Percentiles rank a stretch among this genome's conserved stretches.
phyloP scores from a whole-genome alignment of 2,888 invertebrate genomes.

The Tetropium fuscum region DNA sequence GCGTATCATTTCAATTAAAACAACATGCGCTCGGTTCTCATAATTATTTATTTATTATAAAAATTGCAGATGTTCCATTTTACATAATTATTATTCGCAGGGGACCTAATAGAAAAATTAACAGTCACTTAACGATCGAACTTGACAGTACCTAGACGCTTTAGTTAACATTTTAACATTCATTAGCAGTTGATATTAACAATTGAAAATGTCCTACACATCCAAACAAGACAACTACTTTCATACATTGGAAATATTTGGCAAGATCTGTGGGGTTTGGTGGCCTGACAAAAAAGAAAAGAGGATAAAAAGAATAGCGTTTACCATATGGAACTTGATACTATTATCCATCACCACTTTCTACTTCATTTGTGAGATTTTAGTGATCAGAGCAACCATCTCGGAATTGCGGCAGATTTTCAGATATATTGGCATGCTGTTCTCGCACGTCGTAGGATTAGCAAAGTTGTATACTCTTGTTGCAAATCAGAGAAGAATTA shows the following conservation, averaged over 20 bases:
- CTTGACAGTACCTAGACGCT: too few species aligned
- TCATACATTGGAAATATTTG: background rate
- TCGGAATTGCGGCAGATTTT: constrained; percentile 1
- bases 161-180: too few species aligned
- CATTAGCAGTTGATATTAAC: background rate
- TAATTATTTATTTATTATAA: background rate
- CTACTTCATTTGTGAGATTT: constrained; percentile 4
- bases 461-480: background rate
- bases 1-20: too few species aligned
- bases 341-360: background rate
- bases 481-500: background rate
- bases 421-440: background rate
- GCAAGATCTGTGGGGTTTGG: constrained; percentile 7
- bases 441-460: background rate
- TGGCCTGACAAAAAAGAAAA: background rate
- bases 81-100: background rate
- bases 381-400: background rate
- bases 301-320: background rate
- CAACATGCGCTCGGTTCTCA: too few species aligned
- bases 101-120: too few species aligned
- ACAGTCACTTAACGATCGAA: too few species aligned
- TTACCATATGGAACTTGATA: background rate
- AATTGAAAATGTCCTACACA: background rate
- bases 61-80: background rate
- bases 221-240: constrained; percentile 10